Evolutionary conservation across 2,797 vertebrate genomes (phyloP).

Genomic region (Hyperoplus immaculatus): DNA sequence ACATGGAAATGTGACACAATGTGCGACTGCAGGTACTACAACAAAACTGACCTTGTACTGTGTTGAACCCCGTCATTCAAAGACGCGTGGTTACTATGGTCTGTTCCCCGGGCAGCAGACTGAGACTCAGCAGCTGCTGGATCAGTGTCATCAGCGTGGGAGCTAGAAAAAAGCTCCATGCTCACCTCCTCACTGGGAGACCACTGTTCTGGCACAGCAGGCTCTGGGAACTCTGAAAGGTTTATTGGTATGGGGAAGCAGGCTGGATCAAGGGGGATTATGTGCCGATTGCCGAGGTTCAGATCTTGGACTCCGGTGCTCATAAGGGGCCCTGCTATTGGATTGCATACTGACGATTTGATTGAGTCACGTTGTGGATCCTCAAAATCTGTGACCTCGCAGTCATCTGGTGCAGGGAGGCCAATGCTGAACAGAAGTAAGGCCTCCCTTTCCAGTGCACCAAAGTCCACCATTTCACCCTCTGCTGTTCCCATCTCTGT

Average conservation of each 20-base stretch:
- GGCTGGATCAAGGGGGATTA: conserved; percentile 66
- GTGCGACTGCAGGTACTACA: not conserved
- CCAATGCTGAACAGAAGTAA: conserved; percentile 51
- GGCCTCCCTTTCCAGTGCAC: conserved; percentile 65
- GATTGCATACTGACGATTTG: conserved; percentile 11
- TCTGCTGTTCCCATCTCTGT: conserved; percentile 60
- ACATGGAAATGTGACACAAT: not conserved
- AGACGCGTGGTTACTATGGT: conserved; percentile 17
- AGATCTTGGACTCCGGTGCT: conserved; percentile 45
- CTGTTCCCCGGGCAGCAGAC: conserved; percentile 49
- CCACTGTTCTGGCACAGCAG: conserved; percentile 41
- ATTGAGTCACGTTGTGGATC: conserved; percentile 25
- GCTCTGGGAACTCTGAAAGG: conserved; percentile 54
- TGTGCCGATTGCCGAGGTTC: conserved; percentile 56
- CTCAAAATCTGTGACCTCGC: conserved; percentile 16
- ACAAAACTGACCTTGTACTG: conserved; percentile 55
- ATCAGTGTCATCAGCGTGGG: conserved; percentile 51
- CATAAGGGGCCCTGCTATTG: conserved; percentile 13
- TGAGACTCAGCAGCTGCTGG: conserved; percentile 44
- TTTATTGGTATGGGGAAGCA: conserved; percentile 66
- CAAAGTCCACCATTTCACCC: conserved; percentile 61
- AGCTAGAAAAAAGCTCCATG: conserved; percentile 19
- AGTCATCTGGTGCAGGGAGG: conserved; percentile 22
- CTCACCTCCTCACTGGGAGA: conserved; percentile 45
- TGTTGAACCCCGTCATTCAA: conserved; percentile 49